Percentiles rank a stretch among this genome's conserved stretches.
These are phyloP conservation scores for Scarus forsteni DNA, from an alignment of 2,797 vertebrate genomes.

Conservation along the genomic window DNA sequence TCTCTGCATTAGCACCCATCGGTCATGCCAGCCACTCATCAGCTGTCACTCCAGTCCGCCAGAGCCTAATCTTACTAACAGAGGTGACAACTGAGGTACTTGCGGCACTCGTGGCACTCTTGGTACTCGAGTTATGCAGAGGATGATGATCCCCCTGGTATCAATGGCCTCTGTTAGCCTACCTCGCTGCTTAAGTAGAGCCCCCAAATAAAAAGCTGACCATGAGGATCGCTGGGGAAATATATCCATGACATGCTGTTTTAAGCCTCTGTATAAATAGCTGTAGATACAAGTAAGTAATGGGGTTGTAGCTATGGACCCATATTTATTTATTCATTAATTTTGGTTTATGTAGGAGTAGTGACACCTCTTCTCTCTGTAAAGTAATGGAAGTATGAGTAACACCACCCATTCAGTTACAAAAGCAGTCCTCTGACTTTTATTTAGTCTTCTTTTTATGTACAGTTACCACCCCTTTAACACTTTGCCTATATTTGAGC, in stretches of 20 bases:
- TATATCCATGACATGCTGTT: constrained; percentile 31
- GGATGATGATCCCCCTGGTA: constrained; percentile 63
- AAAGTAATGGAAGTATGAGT: too few species aligned
- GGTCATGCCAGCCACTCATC: constrained; percentile 65
- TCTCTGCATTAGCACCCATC: constrained; percentile 51
- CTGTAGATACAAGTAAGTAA: background rate
- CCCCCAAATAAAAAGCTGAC: constrained; percentile 47
- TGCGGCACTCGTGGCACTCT: constrained; percentile 60
- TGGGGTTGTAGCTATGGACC: background rate
- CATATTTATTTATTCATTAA: background rate
- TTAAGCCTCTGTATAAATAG: background rate
- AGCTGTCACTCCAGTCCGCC: constrained; percentile 62
- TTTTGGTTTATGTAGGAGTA: too few species aligned
- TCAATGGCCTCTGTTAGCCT: constrained; percentile 44
- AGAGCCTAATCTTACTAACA: constrained; percentile 68
- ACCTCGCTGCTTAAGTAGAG: constrained; percentile 27
- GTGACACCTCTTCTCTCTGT: too few species aligned
- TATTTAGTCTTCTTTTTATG: too few species aligned
- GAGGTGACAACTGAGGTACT: constrained; percentile 75
- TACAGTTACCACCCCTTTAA: too few species aligned
- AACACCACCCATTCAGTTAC: too few species aligned
- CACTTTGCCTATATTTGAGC: too few species aligned
- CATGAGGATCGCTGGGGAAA: constrained; percentile 12
- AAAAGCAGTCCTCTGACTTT: too few species aligned
- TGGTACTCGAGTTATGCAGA: constrained; percentile 58